phyloP scores from a whole-genome alignment of 2,113 vertebrate genomes.

The Dascyllus trimaculatus region DNA sequence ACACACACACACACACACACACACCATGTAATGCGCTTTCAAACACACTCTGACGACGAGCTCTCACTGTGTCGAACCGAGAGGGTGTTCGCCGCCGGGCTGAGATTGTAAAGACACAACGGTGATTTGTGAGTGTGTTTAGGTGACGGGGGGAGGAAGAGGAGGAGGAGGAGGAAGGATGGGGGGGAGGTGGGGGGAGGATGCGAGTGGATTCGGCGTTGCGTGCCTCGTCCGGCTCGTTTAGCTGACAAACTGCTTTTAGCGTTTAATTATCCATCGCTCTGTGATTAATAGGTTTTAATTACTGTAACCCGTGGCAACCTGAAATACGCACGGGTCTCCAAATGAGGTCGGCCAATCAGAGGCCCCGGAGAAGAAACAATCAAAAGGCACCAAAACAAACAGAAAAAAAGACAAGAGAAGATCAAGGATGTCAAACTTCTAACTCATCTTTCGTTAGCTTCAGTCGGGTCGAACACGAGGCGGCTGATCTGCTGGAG shows the following conservation, averaged over 20 bases:
- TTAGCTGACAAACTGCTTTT: slow-evolving; percentile 79
- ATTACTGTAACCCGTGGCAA: slow-evolving; percentile 77
- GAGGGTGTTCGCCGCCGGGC: slow-evolving; percentile 14
- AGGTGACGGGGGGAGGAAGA: neutral
- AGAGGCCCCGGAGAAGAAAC: slow-evolving; percentile 6
- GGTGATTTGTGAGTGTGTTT: slow-evolving; percentile 19
- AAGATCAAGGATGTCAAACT: neutral
- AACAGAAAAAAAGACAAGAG: slow-evolving; percentile 17
- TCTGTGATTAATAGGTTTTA: slow-evolving; percentile 82
- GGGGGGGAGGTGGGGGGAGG: neutral
- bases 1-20: neutral
- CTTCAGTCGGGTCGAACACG: no score
- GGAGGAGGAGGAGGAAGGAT: neutral
- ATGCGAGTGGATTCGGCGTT: slow-evolving; percentile 55
- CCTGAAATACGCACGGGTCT: slow-evolving; percentile 68
- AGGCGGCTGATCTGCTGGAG: slow-evolving; percentile 20
- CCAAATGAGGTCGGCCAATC: slow-evolving; percentile 59
- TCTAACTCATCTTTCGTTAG: slow-evolving; percentile 10
- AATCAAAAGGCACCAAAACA: slow-evolving; percentile 45
- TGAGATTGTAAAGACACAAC: slow-evolving; percentile 12
- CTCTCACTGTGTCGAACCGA: slow-evolving; percentile 22
- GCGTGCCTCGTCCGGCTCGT: slow-evolving; percentile 71
- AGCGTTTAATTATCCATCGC: slow-evolving; percentile 78
- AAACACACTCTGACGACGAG: slow-evolving; percentile 46
- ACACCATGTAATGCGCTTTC: neutral